phyloP scores from a whole-genome alignment of 92 coral and sea anemone genomes.

The Pocillopora meandrina region DNA sequence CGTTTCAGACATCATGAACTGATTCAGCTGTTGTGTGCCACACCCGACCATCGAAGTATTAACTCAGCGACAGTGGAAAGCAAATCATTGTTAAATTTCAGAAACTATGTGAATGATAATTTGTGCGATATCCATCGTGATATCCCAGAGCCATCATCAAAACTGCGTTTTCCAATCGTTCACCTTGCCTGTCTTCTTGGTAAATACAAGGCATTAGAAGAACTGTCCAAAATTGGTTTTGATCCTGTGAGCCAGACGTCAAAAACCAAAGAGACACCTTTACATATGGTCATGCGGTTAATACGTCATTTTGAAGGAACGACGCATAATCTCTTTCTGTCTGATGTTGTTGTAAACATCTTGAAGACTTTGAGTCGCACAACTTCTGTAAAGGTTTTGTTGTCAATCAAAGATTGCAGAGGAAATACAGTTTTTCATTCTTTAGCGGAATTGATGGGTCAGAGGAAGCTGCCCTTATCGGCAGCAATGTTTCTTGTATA shows the following conservation, averaged over 20 bases:
- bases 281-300: conserved; percentile 9
- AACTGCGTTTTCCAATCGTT: conserved; percentile 20
- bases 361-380: conserved; percentile 11
- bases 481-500: not conserved
- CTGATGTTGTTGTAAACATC: conserved; percentile 4
- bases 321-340: not conserved
- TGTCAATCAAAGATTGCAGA: conserved; percentile 14
- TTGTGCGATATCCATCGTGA: conserved; percentile 14
- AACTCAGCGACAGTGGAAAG: not conserved
- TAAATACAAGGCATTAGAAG: conserved; percentile 28
- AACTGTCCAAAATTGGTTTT: conserved; percentile 18
- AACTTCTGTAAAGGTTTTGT: not conserved
- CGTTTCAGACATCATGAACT: conserved; percentile 29
- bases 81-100: conserved; percentile 12
- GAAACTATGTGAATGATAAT: conserved; percentile 3
- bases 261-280: not conserved
- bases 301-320: not conserved
- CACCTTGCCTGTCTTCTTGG: conserved; percentile 38
- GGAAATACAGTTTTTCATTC: conserved; percentile 28
- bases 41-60: conserved; percentile 14
- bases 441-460: not conserved
- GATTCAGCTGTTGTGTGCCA: conserved; percentile 27
- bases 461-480: not conserved
- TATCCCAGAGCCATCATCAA: conserved; percentile 14
- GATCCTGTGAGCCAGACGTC: conserved; percentile 9